Conservation (phyloP, 2,888 invertebrate species). For the Reticulitermes lucifugus region DNA sequence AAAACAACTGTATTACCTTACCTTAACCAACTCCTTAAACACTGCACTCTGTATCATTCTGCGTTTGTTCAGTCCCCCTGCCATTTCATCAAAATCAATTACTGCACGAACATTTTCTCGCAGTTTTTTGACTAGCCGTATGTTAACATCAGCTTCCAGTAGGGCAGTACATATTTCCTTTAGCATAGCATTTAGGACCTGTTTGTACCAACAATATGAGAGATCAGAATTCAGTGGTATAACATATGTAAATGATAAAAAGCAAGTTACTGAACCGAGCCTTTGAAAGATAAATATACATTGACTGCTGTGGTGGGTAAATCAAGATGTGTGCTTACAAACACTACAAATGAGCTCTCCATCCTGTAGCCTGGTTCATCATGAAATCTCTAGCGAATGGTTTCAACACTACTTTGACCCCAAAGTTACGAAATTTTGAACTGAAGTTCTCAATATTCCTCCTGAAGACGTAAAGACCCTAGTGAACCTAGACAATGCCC, state of each 20-base stretch:
- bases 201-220: constrained; percentile 54
- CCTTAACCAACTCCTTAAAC: constrained; percentile 97
- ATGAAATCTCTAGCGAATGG: too few species aligned
- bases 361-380: too few species aligned
- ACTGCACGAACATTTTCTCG: constrained; percentile 97
- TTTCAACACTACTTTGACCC: too few species aligned
- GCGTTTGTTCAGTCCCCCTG: constrained; percentile 96
- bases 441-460: too few species aligned
- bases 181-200: constrained; percentile 98
- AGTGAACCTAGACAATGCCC: too few species aligned
- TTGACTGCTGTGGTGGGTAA: too few species aligned
- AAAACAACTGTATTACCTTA: constrained; percentile 59
- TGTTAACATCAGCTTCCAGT: constrained; percentile 97
- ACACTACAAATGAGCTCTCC: too few species aligned
- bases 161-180: constrained; percentile 98
- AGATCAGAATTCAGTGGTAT: background rate
- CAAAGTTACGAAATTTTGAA: too few species aligned
- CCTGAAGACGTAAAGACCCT: too few species aligned
- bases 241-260: background rate
- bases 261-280: too few species aligned
- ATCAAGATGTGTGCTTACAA: too few species aligned
- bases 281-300: too few species aligned
- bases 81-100: constrained; percentile 99
- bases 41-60: constrained; percentile 99
- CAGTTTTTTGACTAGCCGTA: constrained; percentile 92